Base-by-base conservation (phyloP, 2,797 vertebrate species). In the Melanotaenia parkinsoni region DNA sequence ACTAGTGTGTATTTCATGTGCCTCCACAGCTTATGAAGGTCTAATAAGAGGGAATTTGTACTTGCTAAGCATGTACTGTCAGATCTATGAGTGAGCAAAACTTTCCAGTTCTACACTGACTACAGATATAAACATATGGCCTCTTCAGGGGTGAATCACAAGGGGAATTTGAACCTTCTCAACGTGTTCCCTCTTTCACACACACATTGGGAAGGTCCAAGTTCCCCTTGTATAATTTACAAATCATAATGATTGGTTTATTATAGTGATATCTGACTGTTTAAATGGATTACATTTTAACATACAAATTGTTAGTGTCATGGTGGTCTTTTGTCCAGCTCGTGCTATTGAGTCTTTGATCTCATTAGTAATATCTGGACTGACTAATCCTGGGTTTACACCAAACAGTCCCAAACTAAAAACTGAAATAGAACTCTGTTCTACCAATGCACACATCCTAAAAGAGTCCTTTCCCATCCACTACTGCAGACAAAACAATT, bases 81-180 rank as follows among this genome's bases (percentile, higher is more conserved):
- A 85, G 87, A 90, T 91, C 91, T 92, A 93, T 85, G 89, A 91
- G 87, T 63, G 85, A 84, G 79, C 66, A 72, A 69, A 74, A 72
- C 74, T 86, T 71, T 85, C 78, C 82, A 88, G 87, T 79, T 74
- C 83, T 59, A 65, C 83, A 81, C 76, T 89, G 88, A 90, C 89
- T 91, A 90, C 89, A 92, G 78, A 83, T 89, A 91, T 91, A 91
- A 92, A 93, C 90, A 93, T 79, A 87, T 85, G 75, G 67, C 57
- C 80, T 80, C 82, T 83, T 77, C 80, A 74, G 72, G 73, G 70
- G 65, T 67, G 79, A 30, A 70, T 83, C 75, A 69, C 76, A 57
- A 22, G 54, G 83, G 80, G 84, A 85, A 79, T 57, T 72, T 74
- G 63, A 69, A 74, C 20, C 57, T 62, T 70, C 76, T 80, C 74